phyloP scores from a whole-genome alignment of 1,140 invertebrate genomes.

The Brachystomella parvula region DNA sequence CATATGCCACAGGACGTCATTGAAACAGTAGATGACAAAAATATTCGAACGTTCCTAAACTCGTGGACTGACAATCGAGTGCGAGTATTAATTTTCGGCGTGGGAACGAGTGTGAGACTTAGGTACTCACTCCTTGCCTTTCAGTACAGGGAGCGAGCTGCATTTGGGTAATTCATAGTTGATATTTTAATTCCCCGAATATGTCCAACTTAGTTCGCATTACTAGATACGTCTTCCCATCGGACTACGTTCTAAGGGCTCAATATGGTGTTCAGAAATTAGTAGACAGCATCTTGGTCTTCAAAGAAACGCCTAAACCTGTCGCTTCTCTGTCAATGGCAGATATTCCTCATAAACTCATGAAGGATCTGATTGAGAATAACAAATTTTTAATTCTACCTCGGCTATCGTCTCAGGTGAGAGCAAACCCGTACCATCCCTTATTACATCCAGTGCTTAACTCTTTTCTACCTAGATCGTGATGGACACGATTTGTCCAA shows the following conservation, averaged over 20 bases:
- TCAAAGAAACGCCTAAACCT: slow-evolving; percentile 79
- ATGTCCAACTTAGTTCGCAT: background rate
- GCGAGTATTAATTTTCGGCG: slow-evolving; percentile 77
- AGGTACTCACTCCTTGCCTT: slow-evolving; percentile 83
- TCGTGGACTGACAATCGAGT: slow-evolving; percentile 88
- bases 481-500: slow-evolving; percentile 78
- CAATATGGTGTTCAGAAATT: slow-evolving; percentile 66
- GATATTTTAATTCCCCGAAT: background rate
- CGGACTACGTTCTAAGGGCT: slow-evolving; percentile 50
- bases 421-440: too few species aligned
- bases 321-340: slow-evolving; percentile 76
- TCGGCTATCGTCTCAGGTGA: slow-evolving; percentile 79
- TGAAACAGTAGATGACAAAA: slow-evolving; percentile 59
- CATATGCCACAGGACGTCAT: slow-evolving; percentile 75
- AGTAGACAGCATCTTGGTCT: slow-evolving; percentile 76
- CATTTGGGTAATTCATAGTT: slow-evolving; percentile 66
- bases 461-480: too few species aligned
- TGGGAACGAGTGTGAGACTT: slow-evolving; percentile 60
- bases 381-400: slow-evolving; percentile 85
- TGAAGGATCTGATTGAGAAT: slow-evolving; percentile 76
- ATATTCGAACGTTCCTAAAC: slow-evolving; percentile 67
- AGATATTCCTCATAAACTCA: slow-evolving; percentile 74
- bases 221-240: background rate
- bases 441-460: too few species aligned
- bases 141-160: slow-evolving; percentile 70